Percentiles rank a stretch among this genome's conserved stretches.
phyloP scores from a whole-genome alignment of 2,113 vertebrate genomes.

The Montifringilla adamsi region DNA sequence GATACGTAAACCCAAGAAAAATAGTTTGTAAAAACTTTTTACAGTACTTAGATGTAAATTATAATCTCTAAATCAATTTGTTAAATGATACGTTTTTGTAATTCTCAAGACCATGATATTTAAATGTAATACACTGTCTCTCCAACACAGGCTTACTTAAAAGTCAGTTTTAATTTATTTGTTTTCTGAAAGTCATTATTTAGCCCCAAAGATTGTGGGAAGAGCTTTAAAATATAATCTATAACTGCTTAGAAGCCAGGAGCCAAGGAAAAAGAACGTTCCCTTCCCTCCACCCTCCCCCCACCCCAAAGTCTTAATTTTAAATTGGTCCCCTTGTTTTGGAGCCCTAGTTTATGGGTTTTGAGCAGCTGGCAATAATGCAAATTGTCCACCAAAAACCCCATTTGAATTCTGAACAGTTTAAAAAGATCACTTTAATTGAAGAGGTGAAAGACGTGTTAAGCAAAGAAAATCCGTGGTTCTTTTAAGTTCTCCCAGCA shows the following conservation, averaged over 20 bases:
- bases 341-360: constrained; percentile 2
- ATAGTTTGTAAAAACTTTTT: not conserved
- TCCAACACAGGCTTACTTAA: not conserved
- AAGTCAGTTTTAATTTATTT: not conserved
- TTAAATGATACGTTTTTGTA: not conserved
- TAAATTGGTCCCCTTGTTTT: constrained; percentile 6
- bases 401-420: constrained; percentile 41
- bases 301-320: not conserved
- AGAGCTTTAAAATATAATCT: not conserved
- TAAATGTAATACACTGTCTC: not conserved
- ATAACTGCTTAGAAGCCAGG: not conserved
- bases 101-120: not conserved
- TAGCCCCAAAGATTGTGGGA: not conserved
- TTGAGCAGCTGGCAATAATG: constrained; percentile 56
- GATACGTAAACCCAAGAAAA: not conserved
- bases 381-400: not conserved
- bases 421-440: constrained; percentile 47
- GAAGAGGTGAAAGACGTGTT: constrained; percentile 28
- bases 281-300: not conserved
- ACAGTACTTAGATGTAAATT: not conserved
- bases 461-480: constrained; percentile 16
- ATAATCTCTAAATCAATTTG: not conserved
- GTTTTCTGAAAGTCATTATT: not conserved
- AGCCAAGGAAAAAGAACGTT: constrained; percentile 3
- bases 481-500: constrained; percentile 27